Conservation (phyloP, 1,140 invertebrate genomes). For the Heliconius eleuchia region DNA sequence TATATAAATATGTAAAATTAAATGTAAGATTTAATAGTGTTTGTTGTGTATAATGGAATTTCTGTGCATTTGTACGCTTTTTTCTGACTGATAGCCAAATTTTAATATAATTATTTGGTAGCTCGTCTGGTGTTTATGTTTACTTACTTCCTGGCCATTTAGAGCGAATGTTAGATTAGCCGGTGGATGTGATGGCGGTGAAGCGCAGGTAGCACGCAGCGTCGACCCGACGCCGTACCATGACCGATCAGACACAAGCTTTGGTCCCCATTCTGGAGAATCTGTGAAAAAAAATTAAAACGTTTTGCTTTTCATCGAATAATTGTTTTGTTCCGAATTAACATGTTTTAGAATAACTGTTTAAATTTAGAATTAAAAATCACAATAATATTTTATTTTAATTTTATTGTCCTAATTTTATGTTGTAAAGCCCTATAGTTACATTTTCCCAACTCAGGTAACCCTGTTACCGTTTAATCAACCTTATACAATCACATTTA, state of each 20-base stretch:
- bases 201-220: slow-evolving; percentile 80
- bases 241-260: slow-evolving; percentile 74
- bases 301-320: too few relatives aligned
- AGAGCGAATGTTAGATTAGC: slow-evolving; percentile 82
- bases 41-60: too few relatives aligned
- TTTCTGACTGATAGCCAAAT: too few relatives aligned
- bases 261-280: slow-evolving; percentile 73
- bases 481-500: slow-evolving; percentile 34
- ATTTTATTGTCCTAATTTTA: slow-evolving; percentile 16
- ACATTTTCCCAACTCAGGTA: slow-evolving; percentile 15
- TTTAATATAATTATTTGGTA: too few relatives aligned
- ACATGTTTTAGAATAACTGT: too few relatives aligned
- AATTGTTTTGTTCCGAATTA: too few relatives aligned
- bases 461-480: slow-evolving; percentile 35
- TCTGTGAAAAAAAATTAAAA: slow-evolving; percentile 49
- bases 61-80: background rate
- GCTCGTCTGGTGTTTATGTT: too few relatives aligned
- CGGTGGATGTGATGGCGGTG: slow-evolving; percentile 78
- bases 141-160: slow-evolving; percentile 80
- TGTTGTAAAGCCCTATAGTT: slow-evolving; percentile 16
- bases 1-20: background rate
- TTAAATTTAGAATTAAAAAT: background rate
- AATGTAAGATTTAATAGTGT: background rate
- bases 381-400: too few relatives aligned
- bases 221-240: slow-evolving; percentile 80